phyloP scores from a whole-genome alignment of 2,888 invertebrate species.

The Archaeoteleia sp. region DNA sequence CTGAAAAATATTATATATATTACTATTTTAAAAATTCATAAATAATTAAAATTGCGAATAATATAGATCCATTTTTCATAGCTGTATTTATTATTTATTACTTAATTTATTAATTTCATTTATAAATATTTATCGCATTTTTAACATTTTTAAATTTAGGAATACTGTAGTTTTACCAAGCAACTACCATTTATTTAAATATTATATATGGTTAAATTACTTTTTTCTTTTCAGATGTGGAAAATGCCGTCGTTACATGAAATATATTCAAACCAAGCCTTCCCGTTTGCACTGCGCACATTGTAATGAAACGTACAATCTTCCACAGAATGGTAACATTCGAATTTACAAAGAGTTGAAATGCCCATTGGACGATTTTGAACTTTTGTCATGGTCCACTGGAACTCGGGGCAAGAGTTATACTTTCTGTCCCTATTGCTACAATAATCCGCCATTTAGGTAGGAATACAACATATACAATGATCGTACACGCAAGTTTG shows the following conservation, averaged over 20 bases:
- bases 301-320: conserved; percentile 96
- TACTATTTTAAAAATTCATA: too few relatives aligned
- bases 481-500: too few relatives aligned
- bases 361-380: conserved; percentile 98
- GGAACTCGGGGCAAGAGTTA: conserved; percentile 96
- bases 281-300: conserved; percentile 94
- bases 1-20: too few relatives aligned
- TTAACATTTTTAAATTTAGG: neutral
- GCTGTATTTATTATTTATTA: too few relatives aligned
- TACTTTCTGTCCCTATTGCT: conserved; percentile 98
- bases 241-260: conserved; percentile 98
- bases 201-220: too few relatives aligned
- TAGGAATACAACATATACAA: too few relatives aligned
- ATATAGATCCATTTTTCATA: too few relatives aligned
- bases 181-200: too few relatives aligned
- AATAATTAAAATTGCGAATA: too few relatives aligned
- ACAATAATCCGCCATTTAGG: conserved; percentile 97
- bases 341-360: conserved; percentile 95
- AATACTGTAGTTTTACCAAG: too few relatives aligned
- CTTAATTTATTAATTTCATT: neutral
- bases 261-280: conserved; percentile 95
- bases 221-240: conserved; percentile 78
- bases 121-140: neutral
- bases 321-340: conserved; percentile 95
- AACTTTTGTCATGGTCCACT: conserved; percentile 95